A percentile compares a stretch with the other conserved stretches of the same genome.
phyloP scores from a whole-genome alignment of 2,113 vertebrate species.

The Paradisaea rubra region DNA sequence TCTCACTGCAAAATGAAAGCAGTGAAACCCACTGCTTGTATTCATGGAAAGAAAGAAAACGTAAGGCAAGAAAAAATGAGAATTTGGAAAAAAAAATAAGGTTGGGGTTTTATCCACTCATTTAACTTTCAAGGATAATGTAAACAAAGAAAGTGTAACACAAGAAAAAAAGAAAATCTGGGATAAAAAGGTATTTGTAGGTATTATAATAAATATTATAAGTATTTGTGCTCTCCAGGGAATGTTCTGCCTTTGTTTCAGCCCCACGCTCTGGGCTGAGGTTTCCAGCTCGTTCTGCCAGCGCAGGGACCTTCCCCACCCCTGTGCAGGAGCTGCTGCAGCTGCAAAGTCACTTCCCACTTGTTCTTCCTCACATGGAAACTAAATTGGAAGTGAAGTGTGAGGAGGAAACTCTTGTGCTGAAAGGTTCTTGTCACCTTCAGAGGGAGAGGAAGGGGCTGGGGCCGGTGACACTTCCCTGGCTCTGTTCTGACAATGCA shows the following conservation, averaged over 20 bases:
- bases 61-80: background rate
- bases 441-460: background rate
- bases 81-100: background rate
- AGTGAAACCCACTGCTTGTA: background rate
- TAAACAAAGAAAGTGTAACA: background rate
- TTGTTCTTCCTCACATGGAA: background rate
- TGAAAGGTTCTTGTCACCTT: background rate
- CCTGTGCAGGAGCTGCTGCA: background rate
- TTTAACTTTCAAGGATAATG: background rate
- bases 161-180: background rate
- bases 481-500: background rate
- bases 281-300: background rate
- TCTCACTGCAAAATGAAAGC: conserved; percentile 32
- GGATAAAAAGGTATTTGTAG: background rate
- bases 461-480: background rate
- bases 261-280: background rate
- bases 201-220: background rate
- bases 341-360: background rate
- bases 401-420: background rate
- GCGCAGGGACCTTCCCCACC: background rate
- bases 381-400: background rate
- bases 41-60: background rate
- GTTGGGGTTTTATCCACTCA: fast-evolving
- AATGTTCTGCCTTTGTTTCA: background rate
- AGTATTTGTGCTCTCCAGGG: background rate